Evolutionary conservation across 2,113 vertebrate genomes (phyloP), one percentile per base, ranked within the genome.

Genomic region (Peromyscus leucopus): DNA sequence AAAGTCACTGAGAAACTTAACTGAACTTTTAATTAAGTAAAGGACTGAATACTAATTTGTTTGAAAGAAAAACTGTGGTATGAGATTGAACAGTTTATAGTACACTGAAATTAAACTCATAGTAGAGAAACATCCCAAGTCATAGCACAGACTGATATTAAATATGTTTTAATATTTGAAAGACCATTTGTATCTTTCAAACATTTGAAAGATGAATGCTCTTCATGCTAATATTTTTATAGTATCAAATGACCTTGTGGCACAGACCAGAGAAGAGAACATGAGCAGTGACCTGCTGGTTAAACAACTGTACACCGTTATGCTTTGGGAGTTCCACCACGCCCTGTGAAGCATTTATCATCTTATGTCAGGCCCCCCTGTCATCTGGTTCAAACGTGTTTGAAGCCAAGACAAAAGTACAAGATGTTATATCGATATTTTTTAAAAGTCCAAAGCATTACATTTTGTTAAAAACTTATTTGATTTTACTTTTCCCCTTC

Each of bases 341-440:
- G 55, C 86, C 36, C 78, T 17, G 0, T 76, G 48, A 78, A 92
- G 59, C 79, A 93, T 88, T 90, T 22, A 74, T 89, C 69, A 72
- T 67, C 17, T 59, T 87, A 67, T 93, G 55, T 83, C 65, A 21
- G 89, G 42, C 11, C 46, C 75, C 85, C 97, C 94, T 74, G 59
- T 22, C 83, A 88, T 95, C 84, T 95, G 93, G n/a, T 90, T 95
- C 55, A 89, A 95, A 93, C 48, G 24, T 42, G 22, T 69, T 76
- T 92, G 28, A 90, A 71, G 42, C 65, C 90, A 97, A 92, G 63
- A 22, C 39, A 85, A 69, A 92, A 92, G 67, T 51, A 92, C 26
- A 95, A 97, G 84, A 97, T 93, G 83, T 86, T 90, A 95, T 63
- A 65, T 63, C 96, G 88, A 90, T 96, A 90, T 94, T 17, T 36